phyloP scores from a whole-genome alignment of 2,888 invertebrate genomes.

The Chymomyza caudatula region DNA sequence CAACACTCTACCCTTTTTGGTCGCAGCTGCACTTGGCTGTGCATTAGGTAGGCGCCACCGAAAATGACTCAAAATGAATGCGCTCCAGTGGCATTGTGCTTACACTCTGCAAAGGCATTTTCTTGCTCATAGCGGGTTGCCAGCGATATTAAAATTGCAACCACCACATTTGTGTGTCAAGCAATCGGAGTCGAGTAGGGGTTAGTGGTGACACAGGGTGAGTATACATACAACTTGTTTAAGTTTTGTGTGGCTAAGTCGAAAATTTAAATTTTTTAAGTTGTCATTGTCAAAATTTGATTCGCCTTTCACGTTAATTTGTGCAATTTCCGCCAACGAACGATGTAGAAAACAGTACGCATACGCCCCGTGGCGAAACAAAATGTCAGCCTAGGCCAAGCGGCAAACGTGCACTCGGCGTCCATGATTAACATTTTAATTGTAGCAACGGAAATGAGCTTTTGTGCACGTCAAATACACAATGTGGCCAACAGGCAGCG shows the following conservation, averaged over 20 bases:
- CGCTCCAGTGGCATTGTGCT: conserved; percentile 54
- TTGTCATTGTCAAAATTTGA: conserved; percentile 12
- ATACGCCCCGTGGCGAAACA: conserved; percentile 11
- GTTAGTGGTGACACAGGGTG: neutral
- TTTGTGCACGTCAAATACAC: conserved; percentile 43
- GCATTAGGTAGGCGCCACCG: conserved; percentile 51
- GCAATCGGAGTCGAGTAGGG: conserved; percentile 31
- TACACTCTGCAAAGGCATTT: conserved; percentile 38
- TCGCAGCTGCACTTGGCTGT: conserved; percentile 55
- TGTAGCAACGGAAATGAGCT: conserved; percentile 61
- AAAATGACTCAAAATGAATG: conserved; percentile 48
- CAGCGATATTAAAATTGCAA: conserved; percentile 65
- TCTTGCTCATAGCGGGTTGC: conserved; percentile 33
- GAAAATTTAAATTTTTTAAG: neutral
- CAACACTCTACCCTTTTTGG: conserved; percentile 20
- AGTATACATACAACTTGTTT: neutral
- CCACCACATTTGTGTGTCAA: conserved; percentile 18
- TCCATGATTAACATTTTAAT: conserved; percentile 61
- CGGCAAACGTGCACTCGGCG: conserved; percentile 23
- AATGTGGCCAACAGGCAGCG: neutral
- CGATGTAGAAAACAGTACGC: conserved; percentile 6
- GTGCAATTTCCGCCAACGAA: conserved; percentile 5
- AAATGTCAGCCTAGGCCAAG: neutral
- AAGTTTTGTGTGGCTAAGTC: neutral
- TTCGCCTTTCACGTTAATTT: conserved; percentile 17